phyloP scores from a whole-genome alignment of 2,888 invertebrate species.

The Mesoligia furuncula region DNA sequence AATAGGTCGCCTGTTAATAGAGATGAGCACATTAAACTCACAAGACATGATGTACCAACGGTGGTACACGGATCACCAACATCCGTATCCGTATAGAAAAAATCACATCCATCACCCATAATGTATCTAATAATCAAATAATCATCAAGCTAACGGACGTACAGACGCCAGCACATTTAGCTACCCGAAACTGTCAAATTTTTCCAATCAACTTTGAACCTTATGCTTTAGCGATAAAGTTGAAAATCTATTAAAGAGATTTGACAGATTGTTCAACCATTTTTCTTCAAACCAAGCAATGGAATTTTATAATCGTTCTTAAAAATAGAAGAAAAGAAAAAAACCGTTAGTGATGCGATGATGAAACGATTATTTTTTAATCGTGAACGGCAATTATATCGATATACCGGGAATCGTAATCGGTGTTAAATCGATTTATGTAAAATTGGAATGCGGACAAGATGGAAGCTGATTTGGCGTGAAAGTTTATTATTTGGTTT shows the following conservation, averaged over 20 bases:
- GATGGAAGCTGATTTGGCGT: slow-evolving; percentile 37
- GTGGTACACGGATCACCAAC: neutral
- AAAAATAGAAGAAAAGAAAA: slow-evolving; percentile 24
- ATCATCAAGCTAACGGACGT: slow-evolving; percentile 25
- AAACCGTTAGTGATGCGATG: slow-evolving; percentile 56
- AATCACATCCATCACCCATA: slow-evolving; percentile 6
- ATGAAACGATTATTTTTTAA: slow-evolving; percentile 62
- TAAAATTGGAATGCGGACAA: slow-evolving; percentile 63
- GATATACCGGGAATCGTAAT: slow-evolving; percentile 63
- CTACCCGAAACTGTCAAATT: too few relatives aligned
- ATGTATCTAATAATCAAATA: slow-evolving; percentile 33
- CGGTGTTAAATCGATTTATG: slow-evolving; percentile 63
- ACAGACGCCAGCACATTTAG: neutral
- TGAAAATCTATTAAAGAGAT: too few relatives aligned
- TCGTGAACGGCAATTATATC: slow-evolving; percentile 61
- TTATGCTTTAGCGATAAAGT: too few relatives aligned
- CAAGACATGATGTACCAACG: neutral
- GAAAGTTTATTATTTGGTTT: slow-evolving; percentile 50
- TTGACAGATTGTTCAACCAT: too few relatives aligned
- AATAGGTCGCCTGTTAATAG: neutral
- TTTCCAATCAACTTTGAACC: too few relatives aligned
- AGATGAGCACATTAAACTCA: neutral
- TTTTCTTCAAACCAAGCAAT: slow-evolving; percentile 32
- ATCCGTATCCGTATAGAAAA: slow-evolving; percentile 17
- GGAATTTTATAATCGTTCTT: slow-evolving; percentile 60